Conservation (phyloP, 2,113 vertebrate species). For the Eira barbara region DNA sequence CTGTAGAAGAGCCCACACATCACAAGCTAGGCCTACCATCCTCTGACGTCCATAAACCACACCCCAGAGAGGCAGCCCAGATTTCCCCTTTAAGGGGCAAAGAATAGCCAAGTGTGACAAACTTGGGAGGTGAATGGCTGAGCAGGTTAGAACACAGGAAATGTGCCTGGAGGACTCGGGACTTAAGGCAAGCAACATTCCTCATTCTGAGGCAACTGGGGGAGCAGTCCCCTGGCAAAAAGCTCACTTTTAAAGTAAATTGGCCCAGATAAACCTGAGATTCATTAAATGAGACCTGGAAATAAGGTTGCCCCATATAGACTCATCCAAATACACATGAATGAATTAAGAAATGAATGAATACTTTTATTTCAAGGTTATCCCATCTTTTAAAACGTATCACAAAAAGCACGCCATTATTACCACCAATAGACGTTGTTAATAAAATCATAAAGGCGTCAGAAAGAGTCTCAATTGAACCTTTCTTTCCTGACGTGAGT, state of each 20-base stretch:
- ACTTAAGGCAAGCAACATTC: background rate
- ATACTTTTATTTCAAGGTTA: conserved; percentile 6
- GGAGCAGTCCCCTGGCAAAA: background rate
- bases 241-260: conserved; percentile 58
- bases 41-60: background rate
- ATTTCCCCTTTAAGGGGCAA: background rate
- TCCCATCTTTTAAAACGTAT: background rate
- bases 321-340: conserved; percentile 36
- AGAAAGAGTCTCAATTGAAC: background rate
- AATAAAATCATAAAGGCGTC: background rate
- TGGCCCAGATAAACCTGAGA: conserved; percentile 67
- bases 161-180: background rate
- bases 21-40: background rate
- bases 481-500: background rate
- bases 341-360: conserved; percentile 65
- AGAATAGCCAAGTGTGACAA: background rate
- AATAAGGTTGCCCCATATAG: conserved; percentile 61
- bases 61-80: background rate
- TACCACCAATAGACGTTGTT: background rate
- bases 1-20: background rate
- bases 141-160: background rate
- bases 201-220: background rate
- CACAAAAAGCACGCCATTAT: background rate
- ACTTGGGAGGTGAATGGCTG: background rate
- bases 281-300: conserved; percentile 63